A percentile compares a stretch with the other conserved stretches of the same genome.
Evolutionary conservation across 2,797 vertebrate genomes (phyloP).

Genomic region (Mycteria americana): DNA sequence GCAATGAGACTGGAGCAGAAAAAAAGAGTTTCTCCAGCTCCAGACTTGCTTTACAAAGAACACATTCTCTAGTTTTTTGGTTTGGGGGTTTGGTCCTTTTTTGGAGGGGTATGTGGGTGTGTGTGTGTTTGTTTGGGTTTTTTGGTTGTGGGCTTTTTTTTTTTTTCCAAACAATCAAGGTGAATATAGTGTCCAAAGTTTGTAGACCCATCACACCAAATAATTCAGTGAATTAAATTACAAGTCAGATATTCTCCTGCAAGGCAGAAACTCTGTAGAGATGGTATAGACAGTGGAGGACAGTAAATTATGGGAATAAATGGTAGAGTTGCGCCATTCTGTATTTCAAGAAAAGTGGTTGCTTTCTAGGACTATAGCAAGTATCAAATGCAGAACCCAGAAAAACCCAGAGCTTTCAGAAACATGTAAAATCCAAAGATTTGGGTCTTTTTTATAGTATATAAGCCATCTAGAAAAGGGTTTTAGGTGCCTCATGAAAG

Average conservation of each 20-base stretch:
- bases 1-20: background rate
- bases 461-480: background rate
- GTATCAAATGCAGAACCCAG: background rate
- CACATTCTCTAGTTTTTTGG: too few species aligned
- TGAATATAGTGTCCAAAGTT: background rate
- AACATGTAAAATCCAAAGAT: background rate
- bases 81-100: background rate
- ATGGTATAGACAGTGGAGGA: background rate
- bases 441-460: background rate
- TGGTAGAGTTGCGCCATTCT: background rate
- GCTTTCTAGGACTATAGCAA: background rate
- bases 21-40: background rate
- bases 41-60: background rate
- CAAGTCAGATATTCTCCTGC: background rate
- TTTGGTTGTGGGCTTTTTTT: background rate
- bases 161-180: background rate
- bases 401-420: background rate
- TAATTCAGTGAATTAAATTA: background rate
- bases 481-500: background rate
- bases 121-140: accelerated
- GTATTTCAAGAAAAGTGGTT: background rate
- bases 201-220: background rate
- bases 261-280: background rate
- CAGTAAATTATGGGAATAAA: background rate
- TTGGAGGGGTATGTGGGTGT: accelerated